These are phyloP conservation scores for Eugnorisma glareosa DNA, from an alignment of 2,888 invertebrate genomes.

Conservation along the genomic window DNA sequence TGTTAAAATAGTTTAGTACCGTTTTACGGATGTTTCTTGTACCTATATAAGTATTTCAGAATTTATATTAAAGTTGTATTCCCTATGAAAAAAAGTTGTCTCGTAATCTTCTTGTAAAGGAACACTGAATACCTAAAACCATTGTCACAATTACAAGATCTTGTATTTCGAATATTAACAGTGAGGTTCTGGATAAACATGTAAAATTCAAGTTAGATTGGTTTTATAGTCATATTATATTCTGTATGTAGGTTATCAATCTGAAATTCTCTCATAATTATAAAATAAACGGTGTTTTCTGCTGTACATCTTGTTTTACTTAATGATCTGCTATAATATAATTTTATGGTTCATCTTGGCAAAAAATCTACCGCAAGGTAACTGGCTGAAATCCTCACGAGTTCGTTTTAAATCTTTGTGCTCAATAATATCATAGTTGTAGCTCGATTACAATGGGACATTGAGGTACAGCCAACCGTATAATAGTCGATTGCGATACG, in stretches of 20 bases:
- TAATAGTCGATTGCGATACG: not conserved
- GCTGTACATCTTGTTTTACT: constrained; percentile 82
- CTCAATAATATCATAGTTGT: not conserved
- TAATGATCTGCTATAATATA: not conserved
- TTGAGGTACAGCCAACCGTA: not conserved
- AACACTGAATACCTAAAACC: constrained; percentile 80
- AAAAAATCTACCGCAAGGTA: not conserved
- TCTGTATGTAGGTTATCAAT: constrained; percentile 91
- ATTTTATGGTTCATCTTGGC: not conserved
- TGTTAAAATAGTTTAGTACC: constrained; percentile 88
- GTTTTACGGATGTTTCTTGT: constrained; percentile 84
- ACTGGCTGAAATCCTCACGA: not conserved
- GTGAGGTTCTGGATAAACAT: constrained; percentile 84
- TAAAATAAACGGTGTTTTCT: constrained; percentile 92
- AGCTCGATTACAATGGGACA: not conserved
- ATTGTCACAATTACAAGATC: constrained; percentile 73
- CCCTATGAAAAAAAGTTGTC: constrained; percentile 82
- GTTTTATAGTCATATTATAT: constrained; percentile 89
- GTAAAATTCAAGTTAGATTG: constrained; percentile 90
- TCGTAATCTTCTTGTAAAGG: constrained; percentile 88
- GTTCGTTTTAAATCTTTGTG: not conserved
- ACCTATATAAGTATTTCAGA: constrained; percentile 82
- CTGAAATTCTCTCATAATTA: constrained; percentile 91
- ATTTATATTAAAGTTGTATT: constrained; percentile 85
- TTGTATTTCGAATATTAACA: constrained; percentile 75